Conservation (phyloP, 2,797 vertebrate genomes). For the Hypotaenidia okinawae region DNA sequence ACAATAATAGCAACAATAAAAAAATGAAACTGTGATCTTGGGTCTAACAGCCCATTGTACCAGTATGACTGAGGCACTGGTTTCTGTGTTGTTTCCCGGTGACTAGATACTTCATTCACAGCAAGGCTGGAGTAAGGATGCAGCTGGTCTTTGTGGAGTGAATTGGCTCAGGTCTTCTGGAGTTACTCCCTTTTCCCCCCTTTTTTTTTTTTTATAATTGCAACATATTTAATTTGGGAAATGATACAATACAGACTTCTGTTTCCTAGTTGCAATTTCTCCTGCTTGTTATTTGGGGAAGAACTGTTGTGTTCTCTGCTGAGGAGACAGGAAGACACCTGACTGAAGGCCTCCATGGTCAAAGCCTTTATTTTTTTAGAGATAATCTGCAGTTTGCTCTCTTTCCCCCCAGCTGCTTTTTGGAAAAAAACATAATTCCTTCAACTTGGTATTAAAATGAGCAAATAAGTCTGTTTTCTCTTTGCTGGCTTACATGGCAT, state of each 20-base stretch:
- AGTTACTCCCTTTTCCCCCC: neutral
- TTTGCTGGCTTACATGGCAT: neutral
- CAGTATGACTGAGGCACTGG: neutral
- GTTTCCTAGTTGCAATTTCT: neutral
- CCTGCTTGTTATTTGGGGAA: neutral
- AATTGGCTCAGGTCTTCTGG: neutral
- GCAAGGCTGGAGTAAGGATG: neutral
- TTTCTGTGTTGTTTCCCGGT: neutral
- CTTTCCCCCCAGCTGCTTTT: neutral
- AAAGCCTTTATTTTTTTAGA: neutral
- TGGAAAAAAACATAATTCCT: neutral
- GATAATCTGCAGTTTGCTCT: neutral
- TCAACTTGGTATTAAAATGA: neutral
- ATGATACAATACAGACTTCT: neutral
- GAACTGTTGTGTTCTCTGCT: neutral
- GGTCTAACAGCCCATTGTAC: neutral
- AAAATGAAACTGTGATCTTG: neutral
- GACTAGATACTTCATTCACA: neutral
- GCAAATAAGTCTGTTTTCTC: conserved; percentile 4
- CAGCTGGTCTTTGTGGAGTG: neutral
- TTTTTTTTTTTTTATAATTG: neutral
- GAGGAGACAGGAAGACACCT: neutral
- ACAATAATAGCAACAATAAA: neutral
- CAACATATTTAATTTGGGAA: neutral
- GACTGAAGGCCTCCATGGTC: neutral